Evolutionary conservation across 2,113 vertebrate genomes (phyloP), one percentile per base, ranked within the genome.

Genomic region (Thryonomys swinderianus): DNA sequence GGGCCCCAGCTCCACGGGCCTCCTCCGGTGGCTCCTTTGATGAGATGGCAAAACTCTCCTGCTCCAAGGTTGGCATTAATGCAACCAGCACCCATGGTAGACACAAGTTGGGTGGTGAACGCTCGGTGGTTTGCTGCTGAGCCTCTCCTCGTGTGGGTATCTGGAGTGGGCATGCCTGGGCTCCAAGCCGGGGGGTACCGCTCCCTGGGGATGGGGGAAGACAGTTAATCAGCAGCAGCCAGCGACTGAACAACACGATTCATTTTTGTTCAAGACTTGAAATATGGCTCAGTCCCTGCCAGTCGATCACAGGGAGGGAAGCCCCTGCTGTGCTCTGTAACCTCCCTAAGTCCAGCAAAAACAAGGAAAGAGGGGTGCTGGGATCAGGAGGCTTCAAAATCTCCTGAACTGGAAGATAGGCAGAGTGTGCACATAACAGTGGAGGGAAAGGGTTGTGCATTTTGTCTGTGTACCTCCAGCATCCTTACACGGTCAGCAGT

Each of bases 341-440:
- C 13, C 74, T 30, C 37, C 10, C 34, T 10, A 20, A 40, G 25
- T 23, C 71, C 8, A 0, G 59, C 27, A 18, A 40, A 40, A 85
- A n/a, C n/a, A n/a, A n/a, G n/a, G 51, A 55, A 18, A 23, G 1
- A 3, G 20, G 18, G 45, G 27, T 30, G 10, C 4, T 10, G 3
- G 11, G 34, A 20, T 27, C 62, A 0, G 8, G 14, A 30, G 18
- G 7, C 18, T 17, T 61, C n/a, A 25, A 51, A 51, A 27, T 51
- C 42, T 34, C 17, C 32, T n/a, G 17, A 74, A 21, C 3, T 18
- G 48, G 27, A 30, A 20, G 66, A 20, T 0, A 7, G 30, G 7
- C 30, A 7, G 4, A 6, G 9, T 9, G 0, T 7, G 10, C 10
- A 23, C 0, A 1, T 17, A 2, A 14, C 30, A 7, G 0, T 76